Percentiles rank a stretch among this genome's conserved stretches.
phyloP scores from a whole-genome alignment of 2,797 vertebrate genomes.

The Sciurus carolinensis region DNA sequence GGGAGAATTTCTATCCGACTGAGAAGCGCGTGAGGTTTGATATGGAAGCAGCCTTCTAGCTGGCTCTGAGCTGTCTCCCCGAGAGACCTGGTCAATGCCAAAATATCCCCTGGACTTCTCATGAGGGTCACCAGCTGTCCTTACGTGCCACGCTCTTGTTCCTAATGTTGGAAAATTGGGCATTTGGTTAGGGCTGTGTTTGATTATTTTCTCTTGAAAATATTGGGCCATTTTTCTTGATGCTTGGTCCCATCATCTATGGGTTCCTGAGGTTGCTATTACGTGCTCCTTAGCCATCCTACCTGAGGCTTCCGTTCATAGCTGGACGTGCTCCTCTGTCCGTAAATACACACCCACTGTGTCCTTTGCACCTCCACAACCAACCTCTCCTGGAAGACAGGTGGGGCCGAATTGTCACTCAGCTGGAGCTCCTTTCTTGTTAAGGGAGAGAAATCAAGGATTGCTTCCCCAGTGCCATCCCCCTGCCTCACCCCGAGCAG shows the following conservation, averaged over 20 bases:
- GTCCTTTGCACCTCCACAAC: neutral
- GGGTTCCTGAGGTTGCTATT: neutral
- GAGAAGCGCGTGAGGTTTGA: neutral
- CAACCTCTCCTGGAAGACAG: neutral
- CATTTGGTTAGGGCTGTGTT: neutral
- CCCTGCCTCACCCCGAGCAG: neutral
- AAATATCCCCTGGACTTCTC: neutral
- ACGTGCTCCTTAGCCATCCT: neutral
- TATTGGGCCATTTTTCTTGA: neutral
- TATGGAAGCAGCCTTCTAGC: neutral
- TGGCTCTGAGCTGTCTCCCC: neutral
- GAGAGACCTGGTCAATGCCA: neutral
- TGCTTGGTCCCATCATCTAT: neutral
- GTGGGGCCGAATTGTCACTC: neutral
- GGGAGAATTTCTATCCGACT: neutral
- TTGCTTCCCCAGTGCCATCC: neutral
- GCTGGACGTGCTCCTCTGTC: fast-evolving
- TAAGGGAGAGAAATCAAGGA: neutral
- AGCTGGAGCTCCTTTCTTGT: neutral
- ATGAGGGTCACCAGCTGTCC: neutral
- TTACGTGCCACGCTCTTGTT: neutral
- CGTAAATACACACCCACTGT: fast-evolving
- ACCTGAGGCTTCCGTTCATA: neutral
- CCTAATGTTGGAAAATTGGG: neutral
- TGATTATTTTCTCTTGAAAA: neutral